Evolutionary conservation across 2,888 invertebrate genomes (phyloP).

Genomic region (Tipula confusa): DNA sequence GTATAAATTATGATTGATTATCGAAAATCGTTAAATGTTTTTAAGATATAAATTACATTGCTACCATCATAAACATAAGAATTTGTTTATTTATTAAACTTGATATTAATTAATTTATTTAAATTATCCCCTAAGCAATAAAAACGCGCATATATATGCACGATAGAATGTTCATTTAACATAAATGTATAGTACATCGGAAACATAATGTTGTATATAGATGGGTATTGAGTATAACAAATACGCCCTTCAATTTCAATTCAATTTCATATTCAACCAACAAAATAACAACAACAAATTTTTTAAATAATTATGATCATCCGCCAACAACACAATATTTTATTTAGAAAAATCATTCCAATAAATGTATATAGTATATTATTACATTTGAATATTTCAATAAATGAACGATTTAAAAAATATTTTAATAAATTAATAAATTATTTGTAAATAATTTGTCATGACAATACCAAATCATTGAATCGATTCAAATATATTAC

Average conservation of each 20-base stretch:
- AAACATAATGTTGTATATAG: not conserved
- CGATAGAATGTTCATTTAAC: not conserved
- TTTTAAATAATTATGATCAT: slow-evolving; percentile 4
- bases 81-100: not conserved
- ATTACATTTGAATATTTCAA: not conserved
- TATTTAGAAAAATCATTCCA: not conserved
- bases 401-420: no score
- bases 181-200: not conserved
- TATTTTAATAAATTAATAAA: not conserved
- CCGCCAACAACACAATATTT: not conserved
- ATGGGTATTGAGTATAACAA: no score
- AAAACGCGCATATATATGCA: not conserved
- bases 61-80: not conserved
- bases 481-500: not conserved
- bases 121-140: not conserved
- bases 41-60: not conserved
- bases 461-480: slow-evolving; percentile 12
- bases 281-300: not conserved
- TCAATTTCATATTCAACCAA: not conserved
- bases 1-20: not conserved
- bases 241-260: slow-evolving; percentile 20
- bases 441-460: slow-evolving; percentile 25
- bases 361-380: no score
- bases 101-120: not conserved
- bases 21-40: not conserved